Evolutionary conservation across 2,113 vertebrate species (phyloP).

Genomic region (Crotophaga sulcirostris): DNA sequence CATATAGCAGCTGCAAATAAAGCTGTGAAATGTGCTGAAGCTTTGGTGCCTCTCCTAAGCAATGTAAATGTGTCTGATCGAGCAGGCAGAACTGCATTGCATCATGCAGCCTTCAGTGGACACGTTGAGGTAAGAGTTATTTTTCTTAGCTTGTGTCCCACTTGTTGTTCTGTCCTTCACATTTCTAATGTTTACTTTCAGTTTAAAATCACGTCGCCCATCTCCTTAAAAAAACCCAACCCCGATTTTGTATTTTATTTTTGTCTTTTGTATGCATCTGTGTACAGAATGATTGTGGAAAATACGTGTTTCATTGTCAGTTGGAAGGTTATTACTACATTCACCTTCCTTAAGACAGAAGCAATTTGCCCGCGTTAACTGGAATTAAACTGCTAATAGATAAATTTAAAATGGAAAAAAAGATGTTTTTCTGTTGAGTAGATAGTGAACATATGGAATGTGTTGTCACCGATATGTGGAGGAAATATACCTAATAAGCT

Average conservation of each 20-base stretch:
- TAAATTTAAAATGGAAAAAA: background rate
- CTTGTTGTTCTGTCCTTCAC: accelerated
- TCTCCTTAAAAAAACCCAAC: background rate
- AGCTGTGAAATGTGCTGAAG: constrained; percentile 96
- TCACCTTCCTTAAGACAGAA: background rate
- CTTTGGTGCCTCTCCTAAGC: constrained; percentile 92
- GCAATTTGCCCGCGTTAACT: background rate
- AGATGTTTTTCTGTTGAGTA: background rate
- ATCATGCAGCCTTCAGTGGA: constrained; percentile 97
- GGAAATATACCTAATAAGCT: background rate
- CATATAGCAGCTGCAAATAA: constrained; percentile 97
- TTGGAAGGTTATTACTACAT: background rate
- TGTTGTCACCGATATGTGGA: background rate
- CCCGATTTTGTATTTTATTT: background rate
- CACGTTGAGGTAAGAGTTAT: constrained; percentile 86
- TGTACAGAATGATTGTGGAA: background rate
- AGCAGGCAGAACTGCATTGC: constrained; percentile 93
- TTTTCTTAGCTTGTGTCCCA: background rate
- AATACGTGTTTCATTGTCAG: background rate
- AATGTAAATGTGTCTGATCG: constrained; percentile 97
- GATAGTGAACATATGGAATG: background rate
- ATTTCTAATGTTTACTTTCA: background rate
- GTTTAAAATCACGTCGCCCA: background rate
- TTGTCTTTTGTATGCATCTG: background rate
- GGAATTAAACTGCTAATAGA: background rate